Base-by-base conservation (phyloP, 2,113 vertebrate species). In the chimpanzee (Pan troglodytes) region DNA sequence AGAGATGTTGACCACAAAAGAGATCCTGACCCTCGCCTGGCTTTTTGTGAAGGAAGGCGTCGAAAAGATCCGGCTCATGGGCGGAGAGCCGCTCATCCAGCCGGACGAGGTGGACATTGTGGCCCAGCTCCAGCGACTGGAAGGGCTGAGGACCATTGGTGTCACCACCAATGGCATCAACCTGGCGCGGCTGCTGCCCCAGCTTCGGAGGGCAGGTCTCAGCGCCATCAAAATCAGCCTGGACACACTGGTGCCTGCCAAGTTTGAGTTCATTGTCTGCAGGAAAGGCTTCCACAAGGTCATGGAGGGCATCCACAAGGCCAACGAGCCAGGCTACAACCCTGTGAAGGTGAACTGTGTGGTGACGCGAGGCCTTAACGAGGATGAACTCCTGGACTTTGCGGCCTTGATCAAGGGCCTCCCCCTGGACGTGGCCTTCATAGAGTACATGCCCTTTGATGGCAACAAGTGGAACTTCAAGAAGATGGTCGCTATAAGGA, bases 401-500 rank as follows among this genome's bases (percentile, higher is more conserved):
- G 99, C 99, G 92, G 98, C 98, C 35, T 98, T 99, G 96, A 99
- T 99, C 0, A 98, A 99, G 98, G 99, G 98, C 84, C 99, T 99
- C 96, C 99, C 99, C 30, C 96, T 99, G 96, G 99, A 99, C 0
- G 99, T 99, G 88, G 98, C 99, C 68, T 99, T 99, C 98, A 99
- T 99, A 59, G 99, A 99, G 88, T 99, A 99, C 98, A 99, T 99
- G 99, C 99, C 99, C 12, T 99, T 99, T 16, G 99, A 99, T 18
- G 99, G 99, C 85, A 99, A 99, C 98, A 99, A 99, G 88, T 99
- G 99, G 99, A 99, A 99, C 98, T 99, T 99, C 95, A 99, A 98
- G 98, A 99, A 99, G 99, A 99, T 99, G 99, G 99, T 99, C 97
- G 99, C 98, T 99, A 99, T 98, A 99, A 99, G 98, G 99, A 99